Percentiles rank a stretch among this genome's conserved stretches.
Conservation (phyloP, 2,113 vertebrate genomes). For the Pogonocichla stellata region DNA sequence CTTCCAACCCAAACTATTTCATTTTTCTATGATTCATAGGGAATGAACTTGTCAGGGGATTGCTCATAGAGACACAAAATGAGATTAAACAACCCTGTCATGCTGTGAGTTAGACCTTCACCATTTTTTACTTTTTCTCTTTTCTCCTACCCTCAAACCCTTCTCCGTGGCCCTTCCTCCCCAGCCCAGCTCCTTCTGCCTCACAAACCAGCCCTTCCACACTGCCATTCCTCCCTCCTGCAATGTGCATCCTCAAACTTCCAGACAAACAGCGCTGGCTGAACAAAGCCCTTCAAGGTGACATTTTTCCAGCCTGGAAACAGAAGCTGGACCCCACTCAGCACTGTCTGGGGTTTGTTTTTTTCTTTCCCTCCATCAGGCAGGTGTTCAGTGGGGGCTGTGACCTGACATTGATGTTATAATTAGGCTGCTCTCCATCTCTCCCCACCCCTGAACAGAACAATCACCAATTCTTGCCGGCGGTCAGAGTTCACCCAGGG, state of each 20-base stretch:
- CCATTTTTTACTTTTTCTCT: not conserved
- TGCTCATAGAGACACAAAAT: rapidly evolving
- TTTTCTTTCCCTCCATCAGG: not conserved
- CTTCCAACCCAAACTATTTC: not conserved
- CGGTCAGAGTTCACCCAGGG: conserved; percentile 38
- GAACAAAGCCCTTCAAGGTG: not conserved
- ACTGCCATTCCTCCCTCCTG: not conserved
- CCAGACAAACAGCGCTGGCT: rapidly evolving
- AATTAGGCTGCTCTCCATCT: conserved; percentile 16
- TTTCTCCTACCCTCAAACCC: not conserved
- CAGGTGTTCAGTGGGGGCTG: conserved; percentile 37
- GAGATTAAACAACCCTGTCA: not conserved
- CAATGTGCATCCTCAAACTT: rapidly evolving
- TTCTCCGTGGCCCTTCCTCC: not conserved
- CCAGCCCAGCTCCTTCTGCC: not conserved
- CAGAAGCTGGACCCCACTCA: not conserved
- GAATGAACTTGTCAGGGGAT: not conserved
- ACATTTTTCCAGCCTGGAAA: not conserved
- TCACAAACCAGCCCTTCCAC: not conserved
- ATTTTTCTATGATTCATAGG: not conserved
- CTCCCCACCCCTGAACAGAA: not conserved
- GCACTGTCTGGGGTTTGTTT: rapidly evolving
- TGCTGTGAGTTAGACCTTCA: not conserved
- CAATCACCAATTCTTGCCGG: conserved; percentile 46
- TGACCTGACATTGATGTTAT: conserved; percentile 55